phyloP scores from a whole-genome alignment of 2,113 vertebrate genomes.

The Cyanocitta stelleri region DNA sequence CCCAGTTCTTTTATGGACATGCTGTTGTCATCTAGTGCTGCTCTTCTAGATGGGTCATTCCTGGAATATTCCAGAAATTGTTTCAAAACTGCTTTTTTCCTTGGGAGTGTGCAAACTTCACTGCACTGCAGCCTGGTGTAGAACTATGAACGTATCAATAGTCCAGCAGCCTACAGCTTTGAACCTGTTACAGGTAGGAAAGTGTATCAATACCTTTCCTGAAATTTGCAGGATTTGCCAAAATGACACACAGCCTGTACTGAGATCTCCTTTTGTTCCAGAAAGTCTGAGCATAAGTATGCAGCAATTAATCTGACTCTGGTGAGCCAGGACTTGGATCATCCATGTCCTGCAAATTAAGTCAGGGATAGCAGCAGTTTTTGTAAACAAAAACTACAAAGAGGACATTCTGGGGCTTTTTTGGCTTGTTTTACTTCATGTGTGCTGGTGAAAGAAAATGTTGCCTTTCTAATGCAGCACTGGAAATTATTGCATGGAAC shows the following conservation, averaged over 20 bases:
- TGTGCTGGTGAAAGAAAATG: neutral
- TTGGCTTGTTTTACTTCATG: neutral
- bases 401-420: fast-evolving
- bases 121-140: neutral
- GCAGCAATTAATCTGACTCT: neutral
- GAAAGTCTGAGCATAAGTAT: neutral
- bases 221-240: neutral
- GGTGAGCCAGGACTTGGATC: neutral
- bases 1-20: neutral
- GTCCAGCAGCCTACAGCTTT: neutral
- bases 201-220: neutral
- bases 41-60: neutral
- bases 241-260: neutral
- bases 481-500: neutral
- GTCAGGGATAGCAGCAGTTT: neutral
- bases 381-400: neutral
- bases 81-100: neutral
- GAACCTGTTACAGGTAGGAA: neutral
- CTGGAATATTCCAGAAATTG: neutral
- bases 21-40: neutral
- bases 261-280: neutral
- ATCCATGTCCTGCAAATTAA: neutral
- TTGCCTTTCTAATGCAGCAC: neutral
- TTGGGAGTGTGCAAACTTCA: neutral
- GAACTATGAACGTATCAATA: neutral